A percentile compares a stretch with the other conserved stretches of the same genome.
Evolutionary conservation across 2,113 vertebrate genomes (phyloP).

Genomic region (Zeus faber): DNA sequence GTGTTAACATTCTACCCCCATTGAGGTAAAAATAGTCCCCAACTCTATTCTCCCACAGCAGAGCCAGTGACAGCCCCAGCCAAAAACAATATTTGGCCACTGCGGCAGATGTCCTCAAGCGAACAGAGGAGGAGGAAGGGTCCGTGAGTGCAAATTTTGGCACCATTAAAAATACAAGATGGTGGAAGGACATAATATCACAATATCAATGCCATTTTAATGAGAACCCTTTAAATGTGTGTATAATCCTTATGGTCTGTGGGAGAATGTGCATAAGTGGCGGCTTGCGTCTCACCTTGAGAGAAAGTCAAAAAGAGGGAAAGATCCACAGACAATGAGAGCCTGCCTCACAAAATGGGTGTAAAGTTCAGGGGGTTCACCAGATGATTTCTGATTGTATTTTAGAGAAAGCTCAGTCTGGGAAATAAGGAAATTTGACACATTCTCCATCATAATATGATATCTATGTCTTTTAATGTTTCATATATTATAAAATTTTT

Average conservation of each 20-base stretch:
- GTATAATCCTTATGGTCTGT: not conserved
- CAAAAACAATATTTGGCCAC: conserved; percentile 75
- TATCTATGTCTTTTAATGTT: no score
- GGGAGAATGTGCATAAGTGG: conserved; percentile 27
- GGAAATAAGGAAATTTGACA: no score
- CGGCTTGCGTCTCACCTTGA: conserved; percentile 37
- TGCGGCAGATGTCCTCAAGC: conserved; percentile 71
- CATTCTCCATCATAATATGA: no score
- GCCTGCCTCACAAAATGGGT: conserved; percentile 39
- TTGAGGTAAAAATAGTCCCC: conserved; percentile 67
- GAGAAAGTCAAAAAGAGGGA: conserved; percentile 41
- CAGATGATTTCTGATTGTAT: no score
- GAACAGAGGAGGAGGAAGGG: conserved; percentile 49
- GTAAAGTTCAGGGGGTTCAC: no score
- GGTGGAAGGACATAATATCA: conserved; percentile 17
- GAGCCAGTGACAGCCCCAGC: conserved; percentile 50
- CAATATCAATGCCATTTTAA: conserved; percentile 56
- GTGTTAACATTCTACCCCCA: conserved; percentile 62
- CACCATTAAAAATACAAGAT: conserved; percentile 27
- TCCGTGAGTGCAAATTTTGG: conserved; percentile 50
- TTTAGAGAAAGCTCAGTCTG: no score
- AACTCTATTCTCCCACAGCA: conserved; percentile 51
- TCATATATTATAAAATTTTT: no score
- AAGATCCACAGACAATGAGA: conserved; percentile 40
- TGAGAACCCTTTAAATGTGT: conserved; percentile 38